These are phyloP conservation scores for Amphipoea lucens DNA, from an alignment of 2,888 invertebrate genomes.

Conservation along the genomic window DNA sequence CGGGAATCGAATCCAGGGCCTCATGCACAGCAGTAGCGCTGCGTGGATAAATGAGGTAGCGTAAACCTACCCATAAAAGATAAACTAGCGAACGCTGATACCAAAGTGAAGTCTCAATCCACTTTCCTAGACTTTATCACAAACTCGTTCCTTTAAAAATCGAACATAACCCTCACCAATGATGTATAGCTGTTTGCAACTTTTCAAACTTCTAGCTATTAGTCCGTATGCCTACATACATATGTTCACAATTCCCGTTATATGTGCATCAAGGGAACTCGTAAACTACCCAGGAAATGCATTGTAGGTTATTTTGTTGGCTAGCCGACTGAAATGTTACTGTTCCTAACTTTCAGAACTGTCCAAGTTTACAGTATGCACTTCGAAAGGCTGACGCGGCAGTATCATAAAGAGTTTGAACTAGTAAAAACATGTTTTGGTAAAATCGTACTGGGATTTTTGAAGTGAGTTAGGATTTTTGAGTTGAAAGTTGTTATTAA, in stretches of 20 bases:
- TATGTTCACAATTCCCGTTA: constrained; percentile 38
- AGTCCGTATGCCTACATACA: constrained; percentile 29
- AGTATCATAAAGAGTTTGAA: constrained; percentile 47
- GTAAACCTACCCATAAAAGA: background rate
- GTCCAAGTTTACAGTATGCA: constrained; percentile 72
- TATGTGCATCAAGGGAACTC: constrained; percentile 61
- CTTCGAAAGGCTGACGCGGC: constrained; percentile 53
- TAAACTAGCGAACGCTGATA: background rate
- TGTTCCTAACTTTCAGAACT: constrained; percentile 69
- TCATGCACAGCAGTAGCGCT: background rate
- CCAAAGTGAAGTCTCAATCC: background rate
- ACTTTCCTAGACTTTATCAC: background rate
- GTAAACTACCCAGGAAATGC: constrained; percentile 76
- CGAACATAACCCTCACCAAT: constrained; percentile 5
- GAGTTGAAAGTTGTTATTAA: background rate
- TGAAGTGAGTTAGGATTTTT: background rate
- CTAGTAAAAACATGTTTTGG: constrained; percentile 55
- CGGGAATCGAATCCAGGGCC: background rate
- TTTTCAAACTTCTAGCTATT: constrained; percentile 38
- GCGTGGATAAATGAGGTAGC: background rate
- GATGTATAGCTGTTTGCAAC: constrained; percentile 41
- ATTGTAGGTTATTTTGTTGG: constrained; percentile 77
- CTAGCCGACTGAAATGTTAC: constrained; percentile 72
- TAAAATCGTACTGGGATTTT: constrained; percentile 19
- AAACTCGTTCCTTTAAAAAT: constrained; percentile 9